Evolutionary conservation across 2,797 vertebrate genomes (phyloP).

Genomic region (Pyrocephalus nanus): DNA sequence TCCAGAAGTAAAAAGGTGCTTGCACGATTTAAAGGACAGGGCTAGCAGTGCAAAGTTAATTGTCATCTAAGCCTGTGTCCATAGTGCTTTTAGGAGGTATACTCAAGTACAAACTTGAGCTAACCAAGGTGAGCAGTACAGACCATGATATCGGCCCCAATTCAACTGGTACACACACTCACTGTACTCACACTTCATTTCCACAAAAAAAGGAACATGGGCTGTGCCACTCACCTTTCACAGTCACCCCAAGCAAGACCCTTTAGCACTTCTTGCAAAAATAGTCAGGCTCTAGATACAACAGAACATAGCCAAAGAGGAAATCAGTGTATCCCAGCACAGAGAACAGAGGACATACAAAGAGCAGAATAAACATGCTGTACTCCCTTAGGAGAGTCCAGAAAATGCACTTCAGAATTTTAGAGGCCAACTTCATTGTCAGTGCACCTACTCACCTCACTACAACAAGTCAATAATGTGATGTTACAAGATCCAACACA

Average conservation of each 20-base stretch:
- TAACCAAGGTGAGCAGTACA: neutral
- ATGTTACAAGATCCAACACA: neutral
- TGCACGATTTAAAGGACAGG: neutral
- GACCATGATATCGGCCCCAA: neutral
- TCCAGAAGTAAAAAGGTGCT: constrained; percentile 30
- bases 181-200: neutral
- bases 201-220: neutral
- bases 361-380: neutral
- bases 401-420: neutral
- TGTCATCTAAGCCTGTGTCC: neutral
- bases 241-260: neutral
- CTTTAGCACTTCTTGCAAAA: neutral
- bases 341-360: neutral
- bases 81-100: neutral
- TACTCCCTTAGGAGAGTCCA: neutral
- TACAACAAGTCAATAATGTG: neutral
- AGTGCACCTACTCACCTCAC: neutral
- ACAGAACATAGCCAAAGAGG: neutral
- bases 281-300: neutral
- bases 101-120: neutral
- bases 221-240: neutral
- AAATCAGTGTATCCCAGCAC: neutral
- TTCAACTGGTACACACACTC: neutral
- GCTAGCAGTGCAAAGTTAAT: neutral
- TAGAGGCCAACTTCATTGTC: neutral